Conservation (phyloP, 1,140 invertebrate species). For the Drosophila rufa region DNA sequence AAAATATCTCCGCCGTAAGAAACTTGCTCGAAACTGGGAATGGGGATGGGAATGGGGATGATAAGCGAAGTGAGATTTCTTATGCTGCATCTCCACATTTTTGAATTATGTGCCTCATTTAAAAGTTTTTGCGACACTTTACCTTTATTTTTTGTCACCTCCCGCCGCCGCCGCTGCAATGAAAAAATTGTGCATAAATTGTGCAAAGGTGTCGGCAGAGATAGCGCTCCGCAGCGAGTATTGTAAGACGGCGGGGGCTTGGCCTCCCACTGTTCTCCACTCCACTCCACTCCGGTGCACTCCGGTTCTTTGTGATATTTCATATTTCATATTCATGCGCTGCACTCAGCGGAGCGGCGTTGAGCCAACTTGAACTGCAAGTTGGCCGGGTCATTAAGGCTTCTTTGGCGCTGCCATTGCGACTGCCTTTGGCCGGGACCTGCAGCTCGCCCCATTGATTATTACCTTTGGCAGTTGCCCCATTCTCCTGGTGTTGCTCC, state of each 20-base stretch:
- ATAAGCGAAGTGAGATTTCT: slow-evolving; percentile 29
- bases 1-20: slow-evolving; percentile 54
- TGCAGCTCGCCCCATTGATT: slow-evolving; percentile 54
- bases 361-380: slow-evolving; percentile 68
- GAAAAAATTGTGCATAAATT: slow-evolving; percentile 74
- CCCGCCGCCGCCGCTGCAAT: slow-evolving; percentile 16
- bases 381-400: slow-evolving; percentile 73
- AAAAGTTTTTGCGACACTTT: slow-evolving; percentile 72
- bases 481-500: neutral
- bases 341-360: slow-evolving; percentile 50
- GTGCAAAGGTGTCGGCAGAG: slow-evolving; percentile 74
- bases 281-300: slow-evolving; percentile 1
- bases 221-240: slow-evolving; percentile 46
- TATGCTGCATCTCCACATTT: slow-evolving; percentile 47
- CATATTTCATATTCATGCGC: slow-evolving; percentile 74
- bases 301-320: slow-evolving; percentile 59
- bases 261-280: neutral
- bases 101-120: slow-evolving; percentile 79
- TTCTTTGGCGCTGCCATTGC: slow-evolving; percentile 29
- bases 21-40: slow-evolving; percentile 15
- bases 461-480: slow-evolving; percentile 46
- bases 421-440: slow-evolving; percentile 22
- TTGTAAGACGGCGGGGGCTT: slow-evolving; percentile 24
- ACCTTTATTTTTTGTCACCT: slow-evolving; percentile 46
- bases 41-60: neutral